A percentile compares a stretch with the other conserved stretches of the same genome.
Evolutionary conservation across 2,113 vertebrate species (phyloP).

Genomic region (Vulpes lagopus): DNA sequence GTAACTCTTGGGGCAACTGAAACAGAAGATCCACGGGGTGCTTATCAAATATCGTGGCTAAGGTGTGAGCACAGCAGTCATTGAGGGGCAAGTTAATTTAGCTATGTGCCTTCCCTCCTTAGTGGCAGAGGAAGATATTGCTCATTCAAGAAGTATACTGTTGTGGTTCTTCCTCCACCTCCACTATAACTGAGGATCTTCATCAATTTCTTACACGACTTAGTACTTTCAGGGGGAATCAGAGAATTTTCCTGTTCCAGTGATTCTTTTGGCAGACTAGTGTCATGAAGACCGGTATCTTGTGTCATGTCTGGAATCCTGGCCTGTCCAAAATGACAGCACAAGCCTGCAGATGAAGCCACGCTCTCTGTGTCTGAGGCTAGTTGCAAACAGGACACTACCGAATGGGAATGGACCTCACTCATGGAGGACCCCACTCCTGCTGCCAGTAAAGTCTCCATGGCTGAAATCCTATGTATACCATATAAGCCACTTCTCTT

Average conservation of each 20-base stretch:
- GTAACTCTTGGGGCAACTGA: background rate
- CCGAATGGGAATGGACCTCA: rapidly evolving
- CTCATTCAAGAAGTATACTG: background rate
- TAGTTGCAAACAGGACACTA: background rate
- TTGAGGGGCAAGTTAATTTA: background rate
- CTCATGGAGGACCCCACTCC: background rate
- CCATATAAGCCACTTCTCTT: background rate
- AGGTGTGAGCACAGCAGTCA: background rate
- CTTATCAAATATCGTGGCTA: background rate
- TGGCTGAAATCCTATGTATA: background rate
- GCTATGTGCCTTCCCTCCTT: background rate
- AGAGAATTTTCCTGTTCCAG: background rate
- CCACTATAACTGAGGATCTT: background rate
- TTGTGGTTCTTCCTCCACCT: background rate
- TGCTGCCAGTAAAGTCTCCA: background rate
- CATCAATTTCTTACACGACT: background rate
- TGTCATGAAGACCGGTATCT: background rate
- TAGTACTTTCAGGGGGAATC: background rate
- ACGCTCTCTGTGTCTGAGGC: background rate
- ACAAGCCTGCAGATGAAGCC: background rate
- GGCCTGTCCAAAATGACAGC: background rate
- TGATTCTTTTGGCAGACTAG: background rate
- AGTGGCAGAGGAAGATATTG: background rate
- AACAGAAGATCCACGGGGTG: background rate
- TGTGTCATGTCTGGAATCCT: background rate